Evolutionary conservation across 2,113 vertebrate genomes (phyloP).

Genomic region (Potamarius usumacintae): DNA sequence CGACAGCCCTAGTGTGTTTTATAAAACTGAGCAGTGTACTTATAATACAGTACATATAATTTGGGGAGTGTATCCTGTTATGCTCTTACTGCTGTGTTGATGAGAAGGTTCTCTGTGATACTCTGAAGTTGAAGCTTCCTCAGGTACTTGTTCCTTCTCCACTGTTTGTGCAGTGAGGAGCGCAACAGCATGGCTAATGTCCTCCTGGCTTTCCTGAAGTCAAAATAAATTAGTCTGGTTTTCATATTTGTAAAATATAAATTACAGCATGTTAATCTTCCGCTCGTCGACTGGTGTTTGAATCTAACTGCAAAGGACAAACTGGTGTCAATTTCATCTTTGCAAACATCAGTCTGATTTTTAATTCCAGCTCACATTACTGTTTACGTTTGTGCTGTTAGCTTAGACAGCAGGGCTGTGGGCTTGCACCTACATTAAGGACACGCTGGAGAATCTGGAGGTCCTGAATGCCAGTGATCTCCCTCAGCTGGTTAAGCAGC

Average conservation of each 20-base stretch:
- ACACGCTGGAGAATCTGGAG: slow-evolving; percentile 80
- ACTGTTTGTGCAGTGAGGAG: slow-evolving; percentile 73
- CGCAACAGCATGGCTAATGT: slow-evolving; percentile 85
- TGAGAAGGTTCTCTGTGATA: slow-evolving; percentile 29
- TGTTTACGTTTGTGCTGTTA: slow-evolving; percentile 17
- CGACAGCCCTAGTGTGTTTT: not conserved
- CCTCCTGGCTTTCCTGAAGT: slow-evolving; percentile 84
- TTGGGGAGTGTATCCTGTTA: not conserved
- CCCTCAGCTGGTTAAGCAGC: slow-evolving; percentile 87
- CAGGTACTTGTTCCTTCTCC: slow-evolving; percentile 23
- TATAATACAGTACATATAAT: slow-evolving; percentile 9
- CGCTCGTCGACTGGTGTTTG: not conserved
- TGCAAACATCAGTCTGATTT: slow-evolving; percentile 35
- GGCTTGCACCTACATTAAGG: slow-evolving; percentile 78
- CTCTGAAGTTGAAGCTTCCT: slow-evolving; percentile 24
- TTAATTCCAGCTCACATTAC: slow-evolving; percentile 23
- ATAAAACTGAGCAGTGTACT: not conserved
- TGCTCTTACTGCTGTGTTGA: slow-evolving; percentile 28
- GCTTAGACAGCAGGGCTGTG: not conserved
- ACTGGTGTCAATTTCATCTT: slow-evolving; percentile 25
- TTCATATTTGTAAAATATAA: not conserved
- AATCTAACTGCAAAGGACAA: not conserved
- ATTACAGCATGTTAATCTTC: not conserved
- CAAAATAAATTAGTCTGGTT: not conserved
- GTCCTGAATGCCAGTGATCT: slow-evolving; percentile 94